Conservation (phyloP, 2,888 invertebrate species). For the Eilema griseolum region DNA sequence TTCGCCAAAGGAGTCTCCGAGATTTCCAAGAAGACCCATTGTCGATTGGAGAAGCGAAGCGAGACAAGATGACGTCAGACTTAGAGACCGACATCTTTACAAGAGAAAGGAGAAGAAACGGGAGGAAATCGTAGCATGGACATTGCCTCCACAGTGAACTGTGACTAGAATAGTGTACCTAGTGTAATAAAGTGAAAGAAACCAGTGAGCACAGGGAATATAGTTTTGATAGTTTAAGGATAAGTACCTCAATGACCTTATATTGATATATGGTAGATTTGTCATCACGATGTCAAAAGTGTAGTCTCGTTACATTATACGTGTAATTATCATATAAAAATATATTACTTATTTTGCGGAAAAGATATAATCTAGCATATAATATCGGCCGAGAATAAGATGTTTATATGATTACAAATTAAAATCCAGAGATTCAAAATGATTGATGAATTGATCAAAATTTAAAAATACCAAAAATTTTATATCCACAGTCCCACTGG, state of each 20-base stretch:
- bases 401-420: too few relatives aligned
- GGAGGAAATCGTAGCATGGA: slow-evolving; percentile 78
- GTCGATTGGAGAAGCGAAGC: slow-evolving; percentile 72
- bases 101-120: slow-evolving; percentile 78
- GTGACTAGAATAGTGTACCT: slow-evolving; percentile 34
- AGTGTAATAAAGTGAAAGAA: slow-evolving; percentile 29
- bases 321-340: background rate
- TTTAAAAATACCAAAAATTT: too few relatives aligned
- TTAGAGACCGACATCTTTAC: slow-evolving; percentile 74
- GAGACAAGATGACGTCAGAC: slow-evolving; percentile 76
- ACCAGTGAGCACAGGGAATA: slow-evolving; percentile 37
- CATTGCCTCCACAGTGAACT: slow-evolving; percentile 75
- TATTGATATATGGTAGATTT: background rate
- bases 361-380: too few relatives aligned
- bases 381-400: too few relatives aligned
- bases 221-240: background rate
- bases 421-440: too few relatives aligned
- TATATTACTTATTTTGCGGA: background rate
- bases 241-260: background rate
- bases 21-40: slow-evolving; percentile 63
- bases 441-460: too few relatives aligned
- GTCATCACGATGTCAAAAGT: background rate
- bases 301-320: background rate
- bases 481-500: too few relatives aligned
- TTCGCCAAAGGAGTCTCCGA: slow-evolving; percentile 69